Percentiles rank a stretch among this genome's conserved stretches.
Evolutionary conservation across 2,888 invertebrate species (phyloP).

Genomic region (Dolichopus griseipennis): DNA sequence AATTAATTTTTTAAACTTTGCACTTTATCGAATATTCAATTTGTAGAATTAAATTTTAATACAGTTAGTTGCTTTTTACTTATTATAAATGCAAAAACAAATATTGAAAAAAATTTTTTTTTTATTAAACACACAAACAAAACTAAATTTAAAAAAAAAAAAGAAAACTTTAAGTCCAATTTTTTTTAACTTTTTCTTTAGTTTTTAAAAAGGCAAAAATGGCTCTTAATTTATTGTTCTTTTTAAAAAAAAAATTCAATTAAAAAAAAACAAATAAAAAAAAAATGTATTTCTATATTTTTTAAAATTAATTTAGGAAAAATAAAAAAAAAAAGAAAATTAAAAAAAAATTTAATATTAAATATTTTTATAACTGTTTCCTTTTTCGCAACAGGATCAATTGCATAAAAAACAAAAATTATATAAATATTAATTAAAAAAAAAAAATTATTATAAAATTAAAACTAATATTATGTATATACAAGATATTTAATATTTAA

Average conservation of each 20-base stretch:
- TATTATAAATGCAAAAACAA: too few species aligned
- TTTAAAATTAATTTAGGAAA: neutral
- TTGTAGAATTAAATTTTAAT: too few species aligned
- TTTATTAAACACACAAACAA: neutral
- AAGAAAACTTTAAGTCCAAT: neutral
- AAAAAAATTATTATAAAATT: neutral
- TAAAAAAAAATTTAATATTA: neutral
- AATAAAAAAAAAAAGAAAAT: neutral
- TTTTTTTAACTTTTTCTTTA: neutral
- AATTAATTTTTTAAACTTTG: too few species aligned
- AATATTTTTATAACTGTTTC: conserved; percentile 6
- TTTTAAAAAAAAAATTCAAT: neutral
- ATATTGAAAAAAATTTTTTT: too few species aligned
- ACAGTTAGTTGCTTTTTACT: too few species aligned
- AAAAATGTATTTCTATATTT: neutral
- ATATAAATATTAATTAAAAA: neutral
- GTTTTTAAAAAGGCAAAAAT: too few species aligned
- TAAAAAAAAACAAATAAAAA: too few species aligned
- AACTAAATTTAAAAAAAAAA: neutral
- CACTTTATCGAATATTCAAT: too few species aligned
- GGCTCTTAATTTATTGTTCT: too few species aligned
- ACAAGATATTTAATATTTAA: too few species aligned
- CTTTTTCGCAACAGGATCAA: conserved; percentile 4
- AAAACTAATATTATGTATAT: neutral
- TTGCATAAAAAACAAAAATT: conserved; percentile 2